phyloP scores from a whole-genome alignment of 2,797 vertebrate species.

The Rachycentron canadum region DNA sequence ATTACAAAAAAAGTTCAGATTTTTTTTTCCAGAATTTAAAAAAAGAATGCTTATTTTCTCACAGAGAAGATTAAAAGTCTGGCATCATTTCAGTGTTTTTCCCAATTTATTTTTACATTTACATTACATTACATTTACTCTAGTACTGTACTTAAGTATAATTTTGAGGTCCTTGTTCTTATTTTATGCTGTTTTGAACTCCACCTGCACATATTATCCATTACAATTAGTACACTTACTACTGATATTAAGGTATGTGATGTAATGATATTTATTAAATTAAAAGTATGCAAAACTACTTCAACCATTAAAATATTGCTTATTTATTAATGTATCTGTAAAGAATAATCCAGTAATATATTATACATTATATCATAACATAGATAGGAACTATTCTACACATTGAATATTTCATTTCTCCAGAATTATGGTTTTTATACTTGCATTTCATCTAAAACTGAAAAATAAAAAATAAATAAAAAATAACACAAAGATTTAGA shows the following conservation, averaged over 20 bases:
- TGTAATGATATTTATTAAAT: neutral
- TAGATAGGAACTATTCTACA: no score
- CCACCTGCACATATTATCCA: neutral
- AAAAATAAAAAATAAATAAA: no score
- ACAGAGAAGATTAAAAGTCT: slow-evolving; percentile 3
- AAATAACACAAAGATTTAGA: neutral
- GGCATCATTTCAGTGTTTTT: neutral
- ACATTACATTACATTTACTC: neutral
- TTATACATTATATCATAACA: no score
- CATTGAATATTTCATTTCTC: no score
- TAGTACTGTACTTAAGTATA: neutral
- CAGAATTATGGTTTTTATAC: neutral
- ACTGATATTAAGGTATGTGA: neutral
- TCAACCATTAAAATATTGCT: slow-evolving; percentile 1
- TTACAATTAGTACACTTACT: neutral
- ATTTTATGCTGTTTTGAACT: slow-evolving; percentile 1
- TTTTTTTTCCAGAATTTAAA: slow-evolving; percentile 38
- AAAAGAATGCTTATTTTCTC: slow-evolving; percentile 45
- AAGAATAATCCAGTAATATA: neutral
- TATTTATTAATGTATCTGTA: neutral
- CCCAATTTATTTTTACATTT: neutral
- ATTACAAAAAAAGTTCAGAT: slow-evolving; percentile 10
- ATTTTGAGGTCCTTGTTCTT: neutral
- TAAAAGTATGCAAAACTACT: neutral
- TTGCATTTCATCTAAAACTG: neutral